These are phyloP conservation scores for Pollenia amentaria DNA, from an alignment of 2,888 invertebrate genomes.

Conservation along the genomic window DNA sequence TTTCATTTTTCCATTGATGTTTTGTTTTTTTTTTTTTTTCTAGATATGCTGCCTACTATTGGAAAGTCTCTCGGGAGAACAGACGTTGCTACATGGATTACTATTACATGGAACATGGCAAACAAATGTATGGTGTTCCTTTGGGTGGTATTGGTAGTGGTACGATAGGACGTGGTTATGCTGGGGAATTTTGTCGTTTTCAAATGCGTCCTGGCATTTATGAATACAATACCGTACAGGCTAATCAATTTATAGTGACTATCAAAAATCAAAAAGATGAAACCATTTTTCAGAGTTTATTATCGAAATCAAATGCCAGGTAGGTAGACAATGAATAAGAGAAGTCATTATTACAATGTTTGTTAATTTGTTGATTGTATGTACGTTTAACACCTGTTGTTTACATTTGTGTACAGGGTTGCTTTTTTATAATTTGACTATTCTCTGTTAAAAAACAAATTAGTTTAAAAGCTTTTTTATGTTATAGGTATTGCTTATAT, in stretches of 20 bases:
- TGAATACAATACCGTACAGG: conserved; percentile 92
- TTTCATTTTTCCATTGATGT: conserved; percentile 76
- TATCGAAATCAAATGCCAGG: conserved; percentile 90
- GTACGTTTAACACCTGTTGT: conserved; percentile 45
- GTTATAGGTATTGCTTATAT: background rate
- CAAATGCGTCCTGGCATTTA: conserved; percentile 95
- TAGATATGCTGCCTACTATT: conserved; percentile 90
- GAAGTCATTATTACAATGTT: conserved; percentile 9
- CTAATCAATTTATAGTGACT: conserved; percentile 96
- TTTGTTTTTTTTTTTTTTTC: conserved; percentile 36
- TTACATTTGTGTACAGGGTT: background rate
- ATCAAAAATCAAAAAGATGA: conserved; percentile 89
- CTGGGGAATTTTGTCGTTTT: conserved; percentile 96
- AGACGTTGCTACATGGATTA: conserved; percentile 92
- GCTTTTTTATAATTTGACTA: background rate
- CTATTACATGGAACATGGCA: conserved; percentile 88
- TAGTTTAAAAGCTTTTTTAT: background rate
- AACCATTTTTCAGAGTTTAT: conserved; percentile 91
- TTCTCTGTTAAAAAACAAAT: background rate
- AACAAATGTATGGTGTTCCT: conserved; percentile 95
- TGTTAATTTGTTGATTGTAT: conserved; percentile 18
- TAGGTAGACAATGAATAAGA: conserved; percentile 83
- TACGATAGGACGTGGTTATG: conserved; percentile 94
- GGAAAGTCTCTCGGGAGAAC: conserved; percentile 87
- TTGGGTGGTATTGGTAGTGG: conserved; percentile 91